Base-by-base conservation (phyloP, 1,140 invertebrate genomes). In the Thaumetopoea pityocampa region DNA sequence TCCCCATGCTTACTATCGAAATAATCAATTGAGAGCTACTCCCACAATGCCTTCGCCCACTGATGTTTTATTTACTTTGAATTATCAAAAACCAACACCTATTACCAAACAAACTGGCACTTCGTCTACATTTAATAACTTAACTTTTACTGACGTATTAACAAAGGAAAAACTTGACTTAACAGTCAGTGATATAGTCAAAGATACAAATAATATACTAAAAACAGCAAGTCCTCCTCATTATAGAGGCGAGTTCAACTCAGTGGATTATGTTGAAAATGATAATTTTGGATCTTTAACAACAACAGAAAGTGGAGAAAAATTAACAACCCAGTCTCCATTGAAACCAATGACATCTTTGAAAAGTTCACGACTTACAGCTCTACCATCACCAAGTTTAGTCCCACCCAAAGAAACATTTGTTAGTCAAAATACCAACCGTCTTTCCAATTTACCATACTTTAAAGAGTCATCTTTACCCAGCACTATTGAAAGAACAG, bases 401-500 rank as follows among this genome's bases (percentile, higher is more conserved):
- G 55, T 69, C 50, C 77, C 77, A 15, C 80, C 80, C 3, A 15
- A 51, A 19, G 49, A 70, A 66, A 53, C 29, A 10, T 49, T 50
- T 28, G 49, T 49, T 33, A 38, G 42, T 8, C 20, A 50, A 37
- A 33, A 60, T 30, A 49, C 27, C 40, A 83, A 80, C 36, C 51
- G 37, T 33, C 22, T 79, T 26, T 51, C 67, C 5, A 66, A 62
- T 44, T 61, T 84, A 41, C 73, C 77, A 9, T 84, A 60, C 43
- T 64, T 60, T 18, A 72, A 70, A 53, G 65, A 80, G 61, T 45
- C 67, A 17, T 20, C 41, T 5, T 11, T 61, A 6, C 64, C 59
- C 16, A 50, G 76, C 28, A 79, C 70, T 8, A 80, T 81, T 14
- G 76, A 84, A 54, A 67, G 76, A 58, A 81, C 71, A 6, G 76